Evolutionary conservation across 2,113 vertebrate species (phyloP).

Genomic region (Takifugu flavidus): DNA sequence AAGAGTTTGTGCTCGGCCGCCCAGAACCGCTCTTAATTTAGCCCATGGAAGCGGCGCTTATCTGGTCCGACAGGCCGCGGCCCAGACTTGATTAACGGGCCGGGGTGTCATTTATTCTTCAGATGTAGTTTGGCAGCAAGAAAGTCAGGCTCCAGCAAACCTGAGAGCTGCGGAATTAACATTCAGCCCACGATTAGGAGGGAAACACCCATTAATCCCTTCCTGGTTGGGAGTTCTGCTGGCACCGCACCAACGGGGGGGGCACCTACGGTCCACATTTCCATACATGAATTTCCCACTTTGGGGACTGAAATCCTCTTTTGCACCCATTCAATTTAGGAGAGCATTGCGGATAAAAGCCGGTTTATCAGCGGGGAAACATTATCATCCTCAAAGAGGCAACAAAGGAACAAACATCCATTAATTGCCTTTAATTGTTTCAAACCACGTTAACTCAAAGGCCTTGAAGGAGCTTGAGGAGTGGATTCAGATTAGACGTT

Average conservation of each 20-base stretch:
- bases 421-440: conserved; percentile 30
- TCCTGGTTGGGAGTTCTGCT: conserved; percentile 14
- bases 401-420: conserved; percentile 7
- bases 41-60: not conserved
- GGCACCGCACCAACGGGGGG: conserved; percentile 13
- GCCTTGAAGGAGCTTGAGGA: not conserved
- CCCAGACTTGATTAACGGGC: conserved; percentile 20
- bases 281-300: conserved; percentile 18
- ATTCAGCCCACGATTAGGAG: conserved; percentile 21
- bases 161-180: conserved; percentile 6
- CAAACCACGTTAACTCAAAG: conserved; percentile 1
- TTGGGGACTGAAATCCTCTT: conserved; percentile 21
- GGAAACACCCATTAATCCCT: conserved; percentile 23
- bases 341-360: not conserved
- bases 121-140: conserved; percentile 24
- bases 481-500: not conserved
- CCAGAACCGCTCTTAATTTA: conserved; percentile 11
- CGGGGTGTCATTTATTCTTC: conserved; percentile 22
- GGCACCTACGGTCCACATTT: conserved; percentile 25
- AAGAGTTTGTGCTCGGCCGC: conserved; percentile 4
- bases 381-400: not conserved
- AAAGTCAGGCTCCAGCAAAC: conserved; percentile 34
- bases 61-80: conserved; percentile 15
- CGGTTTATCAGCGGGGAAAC: conserved; percentile 12
- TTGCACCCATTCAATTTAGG: conserved; percentile 2